Base-by-base conservation (phyloP, 1,140 invertebrate species). In the Aphelinus certus region DNA sequence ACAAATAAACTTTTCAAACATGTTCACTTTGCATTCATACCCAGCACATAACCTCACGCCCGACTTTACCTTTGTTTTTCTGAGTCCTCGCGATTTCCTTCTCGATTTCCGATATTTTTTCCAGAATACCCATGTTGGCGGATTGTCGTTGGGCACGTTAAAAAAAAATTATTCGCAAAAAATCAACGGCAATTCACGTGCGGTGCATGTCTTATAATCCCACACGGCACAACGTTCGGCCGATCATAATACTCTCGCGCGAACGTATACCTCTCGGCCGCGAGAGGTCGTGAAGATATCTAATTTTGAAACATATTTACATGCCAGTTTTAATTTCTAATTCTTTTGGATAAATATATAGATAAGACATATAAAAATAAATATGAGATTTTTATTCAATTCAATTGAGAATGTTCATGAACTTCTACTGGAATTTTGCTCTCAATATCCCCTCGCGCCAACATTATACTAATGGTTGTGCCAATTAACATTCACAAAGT, bases 31-130 rank as follows among this genome's bases (percentile, higher is more conserved):
- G 26, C 26, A 53, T 53, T 4, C 9, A 53, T 53, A 53, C 4
- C 51, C 9, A 53, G 6, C 6, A 64, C 43, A 75, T 68, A 79
- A 76, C 58, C 69, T 78, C 42, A 5, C 77, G 5, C 10, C 67
- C 26, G 46, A 3, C 72, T 78, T 79, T 89, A 98, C 97, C 97
- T 95, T 99, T 99, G 90, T 99, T 99, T 89, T 99, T 99, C 87
- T 99, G 98, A 46, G 98, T 99, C 80, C 97, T 90, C 4, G 96
- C 94, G 67, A 99, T 99, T 93, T 99, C 98, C 81, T 93, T 94
- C 86, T 99, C 97, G 73, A 99, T 98, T 91, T 99, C 97, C 0
- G 95, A 93, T 86, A 99, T 99, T 91, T 98, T 99, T 83, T 99
- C 97, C 79, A 98, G 88, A 85, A 99, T 98, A 78, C 97, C 97